phyloP scores from a whole-genome alignment of 2,113 vertebrate species.

The Grus americana region DNA sequence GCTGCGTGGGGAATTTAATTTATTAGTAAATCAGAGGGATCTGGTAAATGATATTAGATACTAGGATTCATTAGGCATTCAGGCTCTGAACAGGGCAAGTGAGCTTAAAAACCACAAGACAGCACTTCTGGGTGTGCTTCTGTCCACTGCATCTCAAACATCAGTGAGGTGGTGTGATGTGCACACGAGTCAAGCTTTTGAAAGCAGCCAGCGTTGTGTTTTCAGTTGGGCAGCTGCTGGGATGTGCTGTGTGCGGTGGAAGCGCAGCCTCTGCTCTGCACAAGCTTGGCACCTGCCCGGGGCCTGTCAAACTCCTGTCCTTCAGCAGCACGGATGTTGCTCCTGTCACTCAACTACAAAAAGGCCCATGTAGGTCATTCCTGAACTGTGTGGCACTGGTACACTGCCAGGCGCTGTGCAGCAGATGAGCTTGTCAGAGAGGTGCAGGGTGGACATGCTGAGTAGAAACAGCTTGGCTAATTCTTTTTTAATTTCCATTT shows the following conservation, averaged over 20 bases:
- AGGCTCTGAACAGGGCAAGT: background rate
- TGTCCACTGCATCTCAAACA: background rate
- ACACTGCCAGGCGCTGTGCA: background rate
- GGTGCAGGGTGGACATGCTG: background rate
- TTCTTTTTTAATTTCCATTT: background rate
- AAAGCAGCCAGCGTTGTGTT: background rate
- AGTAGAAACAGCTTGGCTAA: background rate
- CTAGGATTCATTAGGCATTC: background rate
- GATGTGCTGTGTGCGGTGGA: fast-evolving
- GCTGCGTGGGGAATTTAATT: background rate
- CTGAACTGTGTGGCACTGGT: background rate
- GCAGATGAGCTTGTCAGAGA: background rate
- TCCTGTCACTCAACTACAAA: constrained; percentile 6
- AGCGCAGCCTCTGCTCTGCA: background rate
- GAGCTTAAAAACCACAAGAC: background rate
- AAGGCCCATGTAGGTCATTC: background rate
- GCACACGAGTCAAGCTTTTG: background rate
- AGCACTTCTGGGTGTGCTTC: background rate
- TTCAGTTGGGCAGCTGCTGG: background rate
- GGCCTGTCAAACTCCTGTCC: background rate
- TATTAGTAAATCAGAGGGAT: background rate
- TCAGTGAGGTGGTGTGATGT: background rate
- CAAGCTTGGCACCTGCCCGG: background rate
- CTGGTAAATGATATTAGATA: background rate
- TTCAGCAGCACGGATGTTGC: background rate